phyloP scores from a whole-genome alignment of 2,797 vertebrate genomes.

The Lateolabrax maculatus region DNA sequence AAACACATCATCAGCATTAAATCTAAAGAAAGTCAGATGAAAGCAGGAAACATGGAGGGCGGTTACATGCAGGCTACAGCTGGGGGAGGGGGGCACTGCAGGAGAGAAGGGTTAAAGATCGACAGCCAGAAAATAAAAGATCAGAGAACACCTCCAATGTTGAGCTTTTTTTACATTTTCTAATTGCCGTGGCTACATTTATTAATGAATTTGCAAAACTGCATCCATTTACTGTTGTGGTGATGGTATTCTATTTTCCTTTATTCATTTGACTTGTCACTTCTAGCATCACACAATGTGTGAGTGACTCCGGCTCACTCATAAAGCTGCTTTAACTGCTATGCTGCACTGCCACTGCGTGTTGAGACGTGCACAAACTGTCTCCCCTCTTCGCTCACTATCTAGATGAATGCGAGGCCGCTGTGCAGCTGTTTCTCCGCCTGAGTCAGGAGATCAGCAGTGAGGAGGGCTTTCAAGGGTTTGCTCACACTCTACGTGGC shows the following conservation, averaged over 20 bases:
- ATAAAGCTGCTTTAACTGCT: background rate
- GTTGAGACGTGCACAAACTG: background rate
- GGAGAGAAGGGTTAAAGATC: conserved; percentile 2
- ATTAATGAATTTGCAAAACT: background rate
- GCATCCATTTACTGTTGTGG: background rate
- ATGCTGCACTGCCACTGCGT: background rate
- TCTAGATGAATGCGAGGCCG: background rate
- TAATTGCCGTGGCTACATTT: background rate
- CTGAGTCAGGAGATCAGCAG: background rate
- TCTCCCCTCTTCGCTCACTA: background rate
- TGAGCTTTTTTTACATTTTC: background rate
- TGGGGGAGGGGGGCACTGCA: background rate
- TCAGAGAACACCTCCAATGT: background rate
- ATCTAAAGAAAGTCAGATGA: too few relatives aligned
- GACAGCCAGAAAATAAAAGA: background rate
- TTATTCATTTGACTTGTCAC: background rate
- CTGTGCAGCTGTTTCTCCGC: conserved; percentile 10
- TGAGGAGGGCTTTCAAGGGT: conserved; percentile 63
- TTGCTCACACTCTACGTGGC: conserved; percentile 83
- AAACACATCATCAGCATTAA: conserved; percentile 32
- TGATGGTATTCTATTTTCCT: background rate
- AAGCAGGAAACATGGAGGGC: background rate
- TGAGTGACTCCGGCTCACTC: background rate
- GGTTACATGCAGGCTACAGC: background rate
- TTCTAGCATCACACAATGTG: background rate